These are phyloP conservation scores for Troglohyphantes excavatus DNA, from an alignment of 2,888 invertebrate species.

Conservation along the genomic window DNA sequence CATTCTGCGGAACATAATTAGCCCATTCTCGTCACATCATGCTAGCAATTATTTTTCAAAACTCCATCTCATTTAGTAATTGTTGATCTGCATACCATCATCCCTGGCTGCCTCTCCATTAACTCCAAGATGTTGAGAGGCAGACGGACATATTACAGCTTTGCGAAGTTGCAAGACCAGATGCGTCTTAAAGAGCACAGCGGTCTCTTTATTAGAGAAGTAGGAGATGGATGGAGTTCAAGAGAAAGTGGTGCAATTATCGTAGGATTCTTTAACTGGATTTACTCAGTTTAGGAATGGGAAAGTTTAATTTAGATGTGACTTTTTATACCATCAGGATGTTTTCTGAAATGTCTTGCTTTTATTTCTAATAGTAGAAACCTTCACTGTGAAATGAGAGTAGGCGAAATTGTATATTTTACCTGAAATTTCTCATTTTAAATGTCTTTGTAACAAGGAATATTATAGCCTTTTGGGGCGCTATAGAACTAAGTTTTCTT, in stretches of 20 bases:
- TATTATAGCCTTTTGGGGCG: no score
- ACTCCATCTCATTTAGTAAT: conserved; percentile 70
- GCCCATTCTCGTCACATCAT: conserved; percentile 38
- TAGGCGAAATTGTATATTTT: no score
- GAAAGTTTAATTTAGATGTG: not conserved
- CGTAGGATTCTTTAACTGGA: not conserved
- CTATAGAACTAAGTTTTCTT: no score
- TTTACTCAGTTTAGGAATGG: not conserved
- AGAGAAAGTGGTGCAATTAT: not conserved
- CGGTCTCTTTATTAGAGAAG: not conserved
- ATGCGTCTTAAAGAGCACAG: not conserved
- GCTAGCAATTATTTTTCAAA: conserved; percentile 37
- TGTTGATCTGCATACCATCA: conserved; percentile 61
- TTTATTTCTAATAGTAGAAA: no score
- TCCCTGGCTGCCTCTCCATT: conserved; percentile 43
- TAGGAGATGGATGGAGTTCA: no score
- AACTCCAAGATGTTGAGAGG: conserved; percentile 29
- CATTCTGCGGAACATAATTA: conserved; percentile 63
- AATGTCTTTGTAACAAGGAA: no score
- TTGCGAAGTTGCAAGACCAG: not conserved
- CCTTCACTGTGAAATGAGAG: no score
- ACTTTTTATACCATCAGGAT: not conserved
- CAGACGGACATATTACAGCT: conserved; percentile 10
- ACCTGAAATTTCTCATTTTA: no score
- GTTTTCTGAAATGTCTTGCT: no score